Base-by-base conservation (phyloP, 2,113 vertebrate genomes). In the Microcebus lehilahytsara region DNA sequence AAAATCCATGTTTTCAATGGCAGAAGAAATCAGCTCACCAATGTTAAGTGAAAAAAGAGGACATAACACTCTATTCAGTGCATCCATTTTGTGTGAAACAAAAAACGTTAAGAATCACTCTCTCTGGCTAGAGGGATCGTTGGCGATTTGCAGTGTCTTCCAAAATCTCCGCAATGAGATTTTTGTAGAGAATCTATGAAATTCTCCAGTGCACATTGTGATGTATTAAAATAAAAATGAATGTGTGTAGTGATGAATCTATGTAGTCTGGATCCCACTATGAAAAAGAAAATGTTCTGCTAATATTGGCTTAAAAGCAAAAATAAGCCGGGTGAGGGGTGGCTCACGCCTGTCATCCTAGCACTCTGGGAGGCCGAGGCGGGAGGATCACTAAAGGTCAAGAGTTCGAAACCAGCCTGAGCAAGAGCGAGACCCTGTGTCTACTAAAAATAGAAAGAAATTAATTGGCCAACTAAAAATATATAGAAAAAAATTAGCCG, bases 71-170 rank as follows among this genome's bases (percentile, higher is more conserved):
- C 3, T 42, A 32, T 17, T 14, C 17, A 37, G 17, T 5, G 13
- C 32, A 14, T 58, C 46, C 56, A 34, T 81, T 86, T 34, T 49
- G 53, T 80, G 25, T 42, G 40, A 67, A 60, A 84, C 13, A 53
- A 58, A 22, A 58, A 58, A 8, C 0, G 3, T 30, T 62, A 71
- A n/a, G 53, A 64, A 64, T n/a, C 71, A 74, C 30, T 87, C 86
- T 79, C 0, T 25, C n/a, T 8, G 46, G 49, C 14, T 9, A n/a
- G 7, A 84, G 7, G 16, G 5, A 20, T 49, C 42, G 0, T 12
- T 16, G 13, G 12, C 25, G 32, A 77, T 69, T 72, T 62, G 58
- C 4, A 10, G 32, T 32, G 23, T 23, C 83, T 90, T 37, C 62
- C 66, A n/a, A 42, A 67, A 46, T 56, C 67, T 86, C 30, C 74